These are phyloP conservation scores for Goniozus legneri DNA, from an alignment of 1,140 invertebrate species.

Conservation along the genomic window DNA sequence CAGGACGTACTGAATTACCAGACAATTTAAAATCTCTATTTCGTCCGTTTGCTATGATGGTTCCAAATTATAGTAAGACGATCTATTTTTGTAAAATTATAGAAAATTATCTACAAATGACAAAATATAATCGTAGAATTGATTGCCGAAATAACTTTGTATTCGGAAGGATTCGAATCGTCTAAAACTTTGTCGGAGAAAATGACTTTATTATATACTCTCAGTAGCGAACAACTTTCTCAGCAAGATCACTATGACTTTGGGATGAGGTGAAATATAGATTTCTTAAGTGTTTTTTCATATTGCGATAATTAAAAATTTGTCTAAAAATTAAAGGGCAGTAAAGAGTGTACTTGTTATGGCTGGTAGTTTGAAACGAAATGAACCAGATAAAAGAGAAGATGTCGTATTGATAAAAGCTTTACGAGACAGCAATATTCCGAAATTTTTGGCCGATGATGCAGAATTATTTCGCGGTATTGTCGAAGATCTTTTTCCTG, in stretches of 20 bases:
- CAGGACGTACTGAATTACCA: conserved; percentile 79
- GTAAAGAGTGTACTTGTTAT: conserved; percentile 73
- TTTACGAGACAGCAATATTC: conserved; percentile 85
- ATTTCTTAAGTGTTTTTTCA: neutral
- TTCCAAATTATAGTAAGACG: conserved; percentile 77
- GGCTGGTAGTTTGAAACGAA: conserved; percentile 83
- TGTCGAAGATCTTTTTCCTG: conserved; percentile 85
- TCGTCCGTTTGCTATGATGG: conserved; percentile 89
- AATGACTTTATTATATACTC: conserved; percentile 89
- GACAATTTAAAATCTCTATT: conserved; percentile 85
- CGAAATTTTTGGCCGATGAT: conserved; percentile 87
- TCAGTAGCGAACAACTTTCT: conserved; percentile 88
- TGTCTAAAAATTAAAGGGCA: conserved; percentile 34
- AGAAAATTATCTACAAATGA: neutral
- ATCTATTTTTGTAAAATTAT: neutral
- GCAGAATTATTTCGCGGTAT: conserved; percentile 81
- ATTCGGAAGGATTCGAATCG: conserved; percentile 88
- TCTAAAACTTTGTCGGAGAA: conserved; percentile 82
- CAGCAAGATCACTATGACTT: conserved; percentile 94
- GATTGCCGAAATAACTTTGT: conserved; percentile 89
- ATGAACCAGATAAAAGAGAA: conserved; percentile 77
- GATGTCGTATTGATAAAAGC: conserved; percentile 78
- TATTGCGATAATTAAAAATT: neutral
- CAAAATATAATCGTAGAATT: conserved; percentile 56
- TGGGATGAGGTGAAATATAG: conserved; percentile 70